These are phyloP conservation scores for Crotalus horridus DNA, from an alignment of 2,113 vertebrate species.

Conservation along the genomic window DNA sequence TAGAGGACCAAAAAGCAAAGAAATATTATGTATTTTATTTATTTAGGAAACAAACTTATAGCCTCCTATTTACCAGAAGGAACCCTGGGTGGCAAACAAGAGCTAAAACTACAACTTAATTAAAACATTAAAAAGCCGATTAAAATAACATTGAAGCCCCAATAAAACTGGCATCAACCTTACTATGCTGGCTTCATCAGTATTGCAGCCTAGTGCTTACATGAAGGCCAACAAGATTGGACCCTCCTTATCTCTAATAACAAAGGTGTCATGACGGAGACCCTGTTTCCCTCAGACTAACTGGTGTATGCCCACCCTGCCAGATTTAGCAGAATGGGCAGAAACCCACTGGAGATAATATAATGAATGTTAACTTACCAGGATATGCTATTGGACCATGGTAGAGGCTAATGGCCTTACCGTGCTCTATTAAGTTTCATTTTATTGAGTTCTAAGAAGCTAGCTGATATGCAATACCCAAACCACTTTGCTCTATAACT, in stretches of 20 bases:
- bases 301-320: not conserved
- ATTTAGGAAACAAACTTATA: not conserved
- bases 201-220: not conserved
- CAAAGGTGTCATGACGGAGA: not conserved
- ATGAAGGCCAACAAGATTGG: not conserved
- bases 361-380: slow-evolving; percentile 63
- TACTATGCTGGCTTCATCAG: not conserved
- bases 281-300: not conserved
- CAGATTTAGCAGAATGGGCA: not conserved
- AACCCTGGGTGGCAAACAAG: not conserved
- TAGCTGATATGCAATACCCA: not conserved
- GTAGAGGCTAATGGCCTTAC: slow-evolving; percentile 71
- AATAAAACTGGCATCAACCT: not conserved
- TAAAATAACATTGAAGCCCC: not conserved
- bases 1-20: slow-evolving; percentile 69
- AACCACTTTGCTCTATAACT: not conserved
- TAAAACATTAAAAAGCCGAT: not conserved
- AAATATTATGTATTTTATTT: slow-evolving; percentile 48
- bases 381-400: slow-evolving; percentile 72
- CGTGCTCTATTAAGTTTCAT: slow-evolving; percentile 58
- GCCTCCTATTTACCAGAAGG: not conserved
- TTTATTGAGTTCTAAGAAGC: not conserved
- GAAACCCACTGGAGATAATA: not conserved
- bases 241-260: not conserved
- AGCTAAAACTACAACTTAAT: not conserved